Evolutionary conservation across 2,113 vertebrate species (phyloP).

Genomic region (Myiopsitta monachus): DNA sequence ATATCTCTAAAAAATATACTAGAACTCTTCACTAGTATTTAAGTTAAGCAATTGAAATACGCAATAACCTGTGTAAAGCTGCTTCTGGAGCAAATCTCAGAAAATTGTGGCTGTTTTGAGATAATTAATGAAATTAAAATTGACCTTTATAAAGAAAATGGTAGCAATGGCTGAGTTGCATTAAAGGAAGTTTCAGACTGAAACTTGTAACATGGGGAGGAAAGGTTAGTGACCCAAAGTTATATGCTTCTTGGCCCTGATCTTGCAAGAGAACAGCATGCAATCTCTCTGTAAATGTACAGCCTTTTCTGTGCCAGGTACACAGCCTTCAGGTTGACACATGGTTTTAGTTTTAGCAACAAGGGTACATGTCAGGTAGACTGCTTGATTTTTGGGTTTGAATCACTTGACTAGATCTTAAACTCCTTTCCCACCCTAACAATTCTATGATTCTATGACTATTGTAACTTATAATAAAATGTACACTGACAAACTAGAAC

Average conservation of each 20-base stretch:
- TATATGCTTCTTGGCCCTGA: not conserved
- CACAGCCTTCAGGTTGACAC: not conserved
- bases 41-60: not conserved
- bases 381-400: not conserved
- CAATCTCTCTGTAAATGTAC: not conserved
- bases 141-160: not conserved
- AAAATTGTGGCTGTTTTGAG: not conserved
- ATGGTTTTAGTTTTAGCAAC: not conserved
- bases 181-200: not conserved
- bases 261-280: not conserved
- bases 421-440: not conserved
- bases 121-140: not conserved
- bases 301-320: not conserved
- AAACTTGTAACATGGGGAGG: not conserved
- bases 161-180: not conserved
- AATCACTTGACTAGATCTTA: not conserved
- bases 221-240: not conserved
- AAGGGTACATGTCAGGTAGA: not conserved
- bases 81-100: not conserved
- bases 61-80: not conserved
- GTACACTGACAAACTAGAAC: not conserved
- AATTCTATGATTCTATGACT: not conserved
- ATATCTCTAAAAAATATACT: not conserved
- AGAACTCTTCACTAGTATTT: not conserved
- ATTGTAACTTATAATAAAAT: not conserved